Evolutionary conservation across 2,113 vertebrate genomes (phyloP).

Genomic region (Salvator merianae): DNA sequence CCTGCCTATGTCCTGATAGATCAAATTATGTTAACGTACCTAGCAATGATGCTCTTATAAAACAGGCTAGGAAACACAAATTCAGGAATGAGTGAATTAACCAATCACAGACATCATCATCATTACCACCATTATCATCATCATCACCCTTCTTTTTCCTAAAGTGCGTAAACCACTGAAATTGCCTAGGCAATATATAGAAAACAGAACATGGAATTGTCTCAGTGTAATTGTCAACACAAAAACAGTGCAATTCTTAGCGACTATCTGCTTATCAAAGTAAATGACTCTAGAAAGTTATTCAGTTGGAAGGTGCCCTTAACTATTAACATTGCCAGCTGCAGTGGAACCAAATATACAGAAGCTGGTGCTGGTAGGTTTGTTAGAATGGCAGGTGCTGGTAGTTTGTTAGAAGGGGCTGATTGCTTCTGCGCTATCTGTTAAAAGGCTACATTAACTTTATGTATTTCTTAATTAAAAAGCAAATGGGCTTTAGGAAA

Average conservation of each 20-base stretch:
- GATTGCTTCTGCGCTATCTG: background rate
- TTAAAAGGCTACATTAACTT: slow-evolving; percentile 18
- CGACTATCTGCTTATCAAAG: background rate
- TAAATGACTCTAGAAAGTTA: background rate
- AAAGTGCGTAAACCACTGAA: background rate
- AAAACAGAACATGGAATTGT: background rate
- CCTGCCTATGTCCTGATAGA: no score
- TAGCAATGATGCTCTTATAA: background rate
- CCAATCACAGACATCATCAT: background rate
- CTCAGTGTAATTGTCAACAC: background rate
- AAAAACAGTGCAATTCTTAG: background rate
- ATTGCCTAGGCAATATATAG: no score
- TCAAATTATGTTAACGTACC: background rate
- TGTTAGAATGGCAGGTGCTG: slow-evolving; percentile 8
- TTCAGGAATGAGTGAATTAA: no score
- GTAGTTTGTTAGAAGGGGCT: background rate
- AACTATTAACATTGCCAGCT: slow-evolving; percentile 8
- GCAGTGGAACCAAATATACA: background rate
- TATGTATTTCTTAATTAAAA: slow-evolving; percentile 28
- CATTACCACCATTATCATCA: background rate
- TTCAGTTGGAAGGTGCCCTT: background rate
- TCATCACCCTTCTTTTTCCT: background rate
- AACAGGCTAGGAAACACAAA: background rate
- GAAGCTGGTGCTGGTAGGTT: no score
- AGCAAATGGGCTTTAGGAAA: slow-evolving; percentile 19